Base-by-base conservation (phyloP, 2,797 vertebrate genomes). In the Enteromius mattozi region DNA sequence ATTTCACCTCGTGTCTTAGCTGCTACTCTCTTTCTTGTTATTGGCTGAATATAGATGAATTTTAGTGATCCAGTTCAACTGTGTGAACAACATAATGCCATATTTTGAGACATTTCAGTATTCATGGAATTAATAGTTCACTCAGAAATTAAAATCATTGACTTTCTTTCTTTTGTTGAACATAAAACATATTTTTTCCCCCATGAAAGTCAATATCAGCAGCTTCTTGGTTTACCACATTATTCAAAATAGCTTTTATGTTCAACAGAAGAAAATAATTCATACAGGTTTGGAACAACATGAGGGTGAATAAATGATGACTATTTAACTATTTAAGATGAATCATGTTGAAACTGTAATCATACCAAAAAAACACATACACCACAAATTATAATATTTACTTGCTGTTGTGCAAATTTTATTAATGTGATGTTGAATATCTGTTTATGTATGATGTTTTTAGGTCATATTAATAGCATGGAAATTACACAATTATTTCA, bases 41-140 rank as follows among this genome's bases (percentile, higher is more conserved):
- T 30, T 33, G 16, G 77, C 42, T 21, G 21, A 49, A 49, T 65
- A 47, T 45, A 66, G 6, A 45, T 30, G 16, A 2, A 42, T 66
- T 65, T 66, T n/a, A 49, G 77, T 66, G 27, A 49, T 47, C 40
- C 10, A 16, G 16, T 51, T 5, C 21, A 4, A 37, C 19, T 66
- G 12, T 49, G 49, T 37, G 19, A 40, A 51, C 72, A 56, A n/a
- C 76, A 45, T 61, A 10, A 61, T 61, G 51, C 4, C 40, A 30
- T 45, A 61, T 78, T 78, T 78, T 42, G n/a, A 30, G 42, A 8
- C 16, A 47, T 65, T 13, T 42, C 6, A 61, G 17, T 61, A 78
- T 78, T 47, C 37, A 78, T 78, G 37, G 6, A 61, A 63, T 65
- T 78, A 61, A 63, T 61, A 13, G 24, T 61, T 27, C 27, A 63